Conservation (phyloP, 2,888 invertebrate genomes). For the Spatulosminthurus flaviceps region DNA sequence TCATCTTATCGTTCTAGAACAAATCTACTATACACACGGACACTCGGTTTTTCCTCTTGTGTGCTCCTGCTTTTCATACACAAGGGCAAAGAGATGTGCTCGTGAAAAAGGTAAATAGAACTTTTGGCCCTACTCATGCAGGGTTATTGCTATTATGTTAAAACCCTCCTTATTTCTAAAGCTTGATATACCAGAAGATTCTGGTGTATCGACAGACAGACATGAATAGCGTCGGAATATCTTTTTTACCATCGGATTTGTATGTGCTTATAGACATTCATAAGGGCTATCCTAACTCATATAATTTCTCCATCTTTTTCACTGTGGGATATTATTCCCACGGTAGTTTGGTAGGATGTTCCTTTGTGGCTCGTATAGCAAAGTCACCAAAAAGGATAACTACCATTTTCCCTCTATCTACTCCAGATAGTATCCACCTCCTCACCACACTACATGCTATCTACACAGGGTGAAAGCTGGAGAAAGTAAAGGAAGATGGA, state of each 20-base stretch:
- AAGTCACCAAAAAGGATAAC: slow-evolving; percentile 13
- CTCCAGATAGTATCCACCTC: no score
- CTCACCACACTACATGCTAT: no score
- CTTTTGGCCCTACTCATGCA: neutral
- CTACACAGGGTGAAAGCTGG: no score
- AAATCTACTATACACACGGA: neutral
- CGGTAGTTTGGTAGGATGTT: neutral
- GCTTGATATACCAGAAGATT: neutral
- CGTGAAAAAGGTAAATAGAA: neutral
- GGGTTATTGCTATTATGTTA: neutral
- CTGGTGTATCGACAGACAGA: neutral
- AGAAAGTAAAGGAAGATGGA: no score
- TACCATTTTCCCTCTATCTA: no score
- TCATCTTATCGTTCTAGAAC: no score
- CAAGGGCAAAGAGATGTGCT: no score
- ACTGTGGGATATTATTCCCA: neutral
- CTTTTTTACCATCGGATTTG: neutral
- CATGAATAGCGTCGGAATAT: neutral
- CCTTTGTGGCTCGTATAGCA: slow-evolving; percentile 5
- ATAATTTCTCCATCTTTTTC: neutral
- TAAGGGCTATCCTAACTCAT: neutral
- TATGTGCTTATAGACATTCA: no score
- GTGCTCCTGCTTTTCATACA: neutral
- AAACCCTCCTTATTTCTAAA: neutral
- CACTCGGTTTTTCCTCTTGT: neutral